Percentiles rank a stretch among this genome's conserved stretches.
Conservation (phyloP, 2,797 vertebrate species). For the Echiichthys vipera region DNA sequence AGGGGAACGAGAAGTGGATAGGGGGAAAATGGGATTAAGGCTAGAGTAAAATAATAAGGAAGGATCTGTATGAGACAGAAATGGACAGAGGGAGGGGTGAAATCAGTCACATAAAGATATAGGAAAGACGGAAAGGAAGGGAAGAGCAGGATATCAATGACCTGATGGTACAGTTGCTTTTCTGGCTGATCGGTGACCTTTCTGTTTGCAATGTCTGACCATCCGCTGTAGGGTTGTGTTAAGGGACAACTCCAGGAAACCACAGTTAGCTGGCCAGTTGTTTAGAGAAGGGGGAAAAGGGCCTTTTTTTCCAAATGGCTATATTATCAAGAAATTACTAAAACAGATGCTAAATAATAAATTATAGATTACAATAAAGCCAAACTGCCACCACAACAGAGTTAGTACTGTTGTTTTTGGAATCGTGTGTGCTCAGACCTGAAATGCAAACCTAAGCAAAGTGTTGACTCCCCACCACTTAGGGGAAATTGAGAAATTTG, state of each 20-base stretch:
- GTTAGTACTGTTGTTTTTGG: constrained; percentile 2
- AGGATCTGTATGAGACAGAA: constrained; percentile 22
- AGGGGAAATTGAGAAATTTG: constrained; percentile 71
- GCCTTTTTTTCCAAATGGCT: background rate
- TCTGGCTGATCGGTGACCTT: constrained; percentile 60
- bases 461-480: constrained; percentile 73
- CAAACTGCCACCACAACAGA: background rate
- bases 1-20: constrained; percentile 3
- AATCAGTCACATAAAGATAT: too few species aligned
- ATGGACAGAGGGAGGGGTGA: constrained; percentile 36
- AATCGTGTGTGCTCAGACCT: constrained; percentile 34
- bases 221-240: constrained; percentile 42
- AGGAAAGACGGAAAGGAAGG: too few species aligned
- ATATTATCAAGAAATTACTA: too few species aligned
- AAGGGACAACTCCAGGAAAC: constrained; percentile 32
- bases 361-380: background rate
- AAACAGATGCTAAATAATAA: background rate
- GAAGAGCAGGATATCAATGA: constrained; percentile 59
- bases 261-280: constrained; percentile 16
- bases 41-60: constrained; percentile 31
- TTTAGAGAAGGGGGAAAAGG: background rate
- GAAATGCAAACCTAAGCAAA: constrained; percentile 68
- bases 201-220: constrained; percentile 36
- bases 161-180: constrained; percentile 38
- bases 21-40: constrained; percentile 46